These are phyloP conservation scores for Zoanthus gigantus DNA, from an alignment of 92 coral and sea anemone species.

Conservation along the genomic window DNA sequence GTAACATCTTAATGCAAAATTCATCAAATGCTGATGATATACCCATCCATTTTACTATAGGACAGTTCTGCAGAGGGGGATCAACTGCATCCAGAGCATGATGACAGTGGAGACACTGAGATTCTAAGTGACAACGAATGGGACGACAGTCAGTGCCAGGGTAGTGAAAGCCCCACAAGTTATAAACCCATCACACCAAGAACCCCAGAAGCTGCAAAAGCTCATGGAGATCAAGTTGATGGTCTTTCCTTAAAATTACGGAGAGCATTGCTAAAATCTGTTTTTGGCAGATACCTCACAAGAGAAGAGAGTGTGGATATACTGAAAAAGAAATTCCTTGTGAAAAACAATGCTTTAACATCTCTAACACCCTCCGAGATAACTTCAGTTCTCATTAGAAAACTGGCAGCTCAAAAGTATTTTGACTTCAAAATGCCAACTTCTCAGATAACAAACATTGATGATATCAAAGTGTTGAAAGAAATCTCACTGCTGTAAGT, in stretches of 20 bases:
- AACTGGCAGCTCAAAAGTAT: not conserved
- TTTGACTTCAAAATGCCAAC: not conserved
- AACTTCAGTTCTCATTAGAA: not conserved
- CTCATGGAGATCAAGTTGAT: not conserved
- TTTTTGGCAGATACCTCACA: not conserved
- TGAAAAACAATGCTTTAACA: not conserved
- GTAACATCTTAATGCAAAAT: no score
- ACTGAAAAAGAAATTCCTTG: not conserved
- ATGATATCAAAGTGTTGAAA: not conserved
- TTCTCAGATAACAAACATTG: not conserved
- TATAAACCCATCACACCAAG: not conserved
- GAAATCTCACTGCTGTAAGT: not conserved
- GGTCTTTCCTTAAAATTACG: not conserved
- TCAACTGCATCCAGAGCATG: not conserved
- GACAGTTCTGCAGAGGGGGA: not conserved
- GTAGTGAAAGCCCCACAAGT: not conserved
- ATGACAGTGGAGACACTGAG: constrained; percentile 4
- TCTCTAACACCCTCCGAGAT: not conserved
- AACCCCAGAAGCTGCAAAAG: not conserved
- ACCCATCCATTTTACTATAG: not conserved
- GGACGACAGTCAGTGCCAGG: constrained; percentile 1
- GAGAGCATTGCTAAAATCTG: not conserved
- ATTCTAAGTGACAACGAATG: not conserved
- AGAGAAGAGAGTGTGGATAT: not conserved
- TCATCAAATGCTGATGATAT: no score